Base-by-base conservation (phyloP, 2,113 vertebrate genomes). In the Saguinus midas region DNA sequence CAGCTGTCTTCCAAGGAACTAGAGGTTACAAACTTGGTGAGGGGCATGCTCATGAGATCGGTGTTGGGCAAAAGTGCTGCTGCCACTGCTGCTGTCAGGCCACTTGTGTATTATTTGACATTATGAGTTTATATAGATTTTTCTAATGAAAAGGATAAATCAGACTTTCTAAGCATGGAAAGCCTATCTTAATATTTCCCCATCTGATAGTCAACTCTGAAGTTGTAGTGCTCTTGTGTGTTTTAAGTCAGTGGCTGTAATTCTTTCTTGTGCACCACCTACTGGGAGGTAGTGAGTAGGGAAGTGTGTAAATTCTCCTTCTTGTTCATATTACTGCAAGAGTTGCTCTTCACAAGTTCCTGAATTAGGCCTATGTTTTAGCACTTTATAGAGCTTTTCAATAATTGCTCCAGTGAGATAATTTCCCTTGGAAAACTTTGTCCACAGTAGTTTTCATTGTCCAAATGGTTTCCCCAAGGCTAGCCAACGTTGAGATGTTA, bases 391-490 rank as follows among this genome's bases (percentile, higher is more conserved):
- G 35, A 50, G 14, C 58, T 72, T 90, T 82, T 89, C 45, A 57
- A 37, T 68, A 87, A 75, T 58, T 73, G 37, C 64, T 84, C 45
- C 87, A 83, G 32, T 96, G 94, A 97, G 70, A 97, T 93, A 90
- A 95, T 97, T 97, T 96, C 92, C 85, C 80, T 92, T 87, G 45
- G 94, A 94, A 91, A 96, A 97, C 81, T 83, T 90, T 35, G 82
- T 92, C 66, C 48, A 27, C 90, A 87, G 76, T 94, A 85, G 37
- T 92, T 88, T 95, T 96, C 90, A 90, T 92, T 96, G 91, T 94
- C 87, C 76, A 78, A 91, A 84, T 94, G 80, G 58, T 78, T 96
- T 93, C 70, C 75, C 40, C 6, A 91, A 64, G 84, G n/a, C 73
- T 84, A 87, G 87, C 84, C 92, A 93, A 1, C 40, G 32, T 79